Conservation (phyloP, 2,113 vertebrate species). For the Mobula hypostoma region DNA sequence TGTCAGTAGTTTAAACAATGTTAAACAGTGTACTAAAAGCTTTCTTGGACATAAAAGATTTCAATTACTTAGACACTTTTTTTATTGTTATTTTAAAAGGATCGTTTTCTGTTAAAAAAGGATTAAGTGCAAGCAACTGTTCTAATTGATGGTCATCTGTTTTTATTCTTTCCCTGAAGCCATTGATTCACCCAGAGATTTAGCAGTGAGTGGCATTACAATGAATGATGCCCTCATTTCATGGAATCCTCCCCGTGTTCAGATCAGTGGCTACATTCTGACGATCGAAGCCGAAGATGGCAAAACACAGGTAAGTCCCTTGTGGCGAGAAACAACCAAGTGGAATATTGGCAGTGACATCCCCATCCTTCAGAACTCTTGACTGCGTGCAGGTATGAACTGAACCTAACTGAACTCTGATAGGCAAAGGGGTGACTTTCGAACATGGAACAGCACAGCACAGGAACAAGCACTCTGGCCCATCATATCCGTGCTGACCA, state of each 20-base stretch:
- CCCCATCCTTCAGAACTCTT: background rate
- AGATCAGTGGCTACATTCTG: slow-evolving; percentile 80
- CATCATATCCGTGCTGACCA: too few species aligned
- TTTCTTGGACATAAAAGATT: background rate
- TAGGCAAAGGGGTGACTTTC: background rate
- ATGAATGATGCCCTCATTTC: slow-evolving; percentile 76
- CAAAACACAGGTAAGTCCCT: slow-evolving; percentile 62
- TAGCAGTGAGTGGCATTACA: slow-evolving; percentile 75
- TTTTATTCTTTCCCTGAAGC: slow-evolving; percentile 52
- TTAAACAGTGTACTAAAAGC: background rate
- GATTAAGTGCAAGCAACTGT: background rate
- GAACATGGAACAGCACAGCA: too few species aligned
- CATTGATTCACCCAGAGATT: slow-evolving; percentile 78
- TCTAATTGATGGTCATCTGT: background rate
- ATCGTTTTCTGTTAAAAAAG: background rate
- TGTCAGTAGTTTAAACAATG: background rate
- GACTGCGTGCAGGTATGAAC: background rate
- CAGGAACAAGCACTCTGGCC: too few species aligned
- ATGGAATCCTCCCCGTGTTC: slow-evolving; percentile 77
- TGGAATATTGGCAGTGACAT: background rate
- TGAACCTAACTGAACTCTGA: background rate
- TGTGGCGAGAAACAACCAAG: background rate
- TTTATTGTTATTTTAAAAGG: background rate
- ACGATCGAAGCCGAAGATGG: slow-evolving; percentile 79
- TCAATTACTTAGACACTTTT: background rate